Evolutionary conservation across 2,797 vertebrate genomes (phyloP).

Genomic region (Acanthornis magna): DNA sequence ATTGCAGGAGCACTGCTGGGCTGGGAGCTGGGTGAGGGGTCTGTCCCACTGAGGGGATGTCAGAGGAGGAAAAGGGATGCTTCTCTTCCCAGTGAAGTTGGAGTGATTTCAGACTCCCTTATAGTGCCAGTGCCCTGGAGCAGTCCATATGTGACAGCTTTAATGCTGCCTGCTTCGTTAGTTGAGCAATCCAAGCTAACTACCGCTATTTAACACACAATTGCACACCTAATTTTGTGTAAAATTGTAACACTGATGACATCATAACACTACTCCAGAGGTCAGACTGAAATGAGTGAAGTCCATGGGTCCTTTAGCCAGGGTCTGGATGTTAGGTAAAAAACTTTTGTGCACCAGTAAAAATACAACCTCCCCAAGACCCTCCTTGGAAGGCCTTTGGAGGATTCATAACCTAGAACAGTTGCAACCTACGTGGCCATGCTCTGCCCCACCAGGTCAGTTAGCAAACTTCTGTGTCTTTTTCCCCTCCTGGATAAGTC

Average conservation of each 20-base stretch:
- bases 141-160: conserved; percentile 61
- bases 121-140: conserved; percentile 37
- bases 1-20: background rate
- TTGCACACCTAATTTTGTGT: conserved; percentile 78
- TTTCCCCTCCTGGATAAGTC: background rate
- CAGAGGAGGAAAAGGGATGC: background rate
- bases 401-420: background rate
- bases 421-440: fast-evolving
- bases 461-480: background rate
- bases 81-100: background rate
- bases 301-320: background rate
- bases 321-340: background rate
- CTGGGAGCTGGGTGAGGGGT: background rate
- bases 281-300: conserved; percentile 9
- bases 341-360: background rate
- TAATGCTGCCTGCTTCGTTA: conserved; percentile 71
- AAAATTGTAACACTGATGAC: conserved; percentile 76
- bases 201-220: conserved; percentile 75
- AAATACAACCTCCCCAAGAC: background rate
- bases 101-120: background rate
- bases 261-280: conserved; percentile 52
- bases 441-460: background rate
- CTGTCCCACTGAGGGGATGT: background rate
- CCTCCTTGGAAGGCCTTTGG: background rate
- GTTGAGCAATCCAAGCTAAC: conserved; percentile 53